Evolutionary conservation across 2,797 vertebrate genomes (phyloP).

Genomic region (Sebastes wilsoni): DNA sequence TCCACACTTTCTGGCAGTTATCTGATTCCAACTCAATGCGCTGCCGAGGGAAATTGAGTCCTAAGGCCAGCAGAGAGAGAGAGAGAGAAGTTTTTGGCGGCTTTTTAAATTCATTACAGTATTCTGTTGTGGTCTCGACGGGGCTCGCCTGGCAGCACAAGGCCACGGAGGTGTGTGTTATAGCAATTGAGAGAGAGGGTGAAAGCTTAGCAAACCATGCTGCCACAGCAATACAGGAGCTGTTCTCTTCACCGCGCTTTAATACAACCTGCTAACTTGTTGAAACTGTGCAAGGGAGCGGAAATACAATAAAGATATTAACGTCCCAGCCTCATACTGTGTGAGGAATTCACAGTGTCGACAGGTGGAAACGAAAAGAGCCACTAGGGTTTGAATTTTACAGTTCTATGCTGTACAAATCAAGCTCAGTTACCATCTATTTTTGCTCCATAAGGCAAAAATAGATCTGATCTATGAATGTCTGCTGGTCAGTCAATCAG

Average conservation of each 20-base stretch:
- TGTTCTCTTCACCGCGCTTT: not conserved
- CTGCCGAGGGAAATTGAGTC: constrained; percentile 72
- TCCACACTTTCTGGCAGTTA: constrained; percentile 71
- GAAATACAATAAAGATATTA: constrained; percentile 3
- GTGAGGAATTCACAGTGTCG: not conserved
- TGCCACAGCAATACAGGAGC: constrained; percentile 26
- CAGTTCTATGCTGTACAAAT: not conserved
- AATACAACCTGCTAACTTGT: constrained; percentile 25
- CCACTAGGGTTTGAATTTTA: not conserved
- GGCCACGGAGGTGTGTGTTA: constrained; percentile 44
- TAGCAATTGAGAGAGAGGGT: constrained; percentile 12
- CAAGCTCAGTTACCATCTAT: not conserved
- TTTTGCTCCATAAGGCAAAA: not conserved
- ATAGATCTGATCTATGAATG: not conserved
- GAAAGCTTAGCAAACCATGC: constrained; percentile 16
- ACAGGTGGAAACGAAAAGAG: not conserved
- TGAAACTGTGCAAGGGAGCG: constrained; percentile 4
- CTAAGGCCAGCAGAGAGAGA: constrained; percentile 52
- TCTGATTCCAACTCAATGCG: constrained; percentile 73
- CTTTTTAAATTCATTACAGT: constrained; percentile 72
- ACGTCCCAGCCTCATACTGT: not conserved
- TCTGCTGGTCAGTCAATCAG: not conserved
- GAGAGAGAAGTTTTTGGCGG: constrained; percentile 36
- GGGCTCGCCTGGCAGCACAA: constrained; percentile 47
- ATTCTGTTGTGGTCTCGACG: constrained; percentile 48